phyloP scores from a whole-genome alignment of 2,888 invertebrate species.

The Kryphioiulus occultus region DNA sequence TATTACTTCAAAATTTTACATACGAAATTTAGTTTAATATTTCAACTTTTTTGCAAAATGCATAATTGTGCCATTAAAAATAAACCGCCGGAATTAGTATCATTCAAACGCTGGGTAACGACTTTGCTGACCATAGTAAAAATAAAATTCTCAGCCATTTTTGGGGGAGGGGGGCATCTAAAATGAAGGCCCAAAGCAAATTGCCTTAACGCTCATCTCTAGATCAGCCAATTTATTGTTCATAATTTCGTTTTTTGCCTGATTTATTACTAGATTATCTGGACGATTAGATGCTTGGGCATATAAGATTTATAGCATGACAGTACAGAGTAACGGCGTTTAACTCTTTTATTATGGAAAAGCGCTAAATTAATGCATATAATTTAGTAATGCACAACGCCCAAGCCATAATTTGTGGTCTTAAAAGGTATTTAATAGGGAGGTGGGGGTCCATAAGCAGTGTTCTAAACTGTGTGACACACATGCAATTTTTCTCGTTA shows the following conservation, averaged over 20 bases:
- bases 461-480: neutral
- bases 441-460: neutral
- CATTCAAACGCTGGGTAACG: too few relatives aligned
- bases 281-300: neutral
- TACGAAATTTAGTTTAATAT: too few relatives aligned
- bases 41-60: too few relatives aligned
- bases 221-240: neutral
- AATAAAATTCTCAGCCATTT: too few relatives aligned
- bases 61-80: too few relatives aligned
- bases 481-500: too few relatives aligned
- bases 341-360: neutral
- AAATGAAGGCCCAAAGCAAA: too few relatives aligned
- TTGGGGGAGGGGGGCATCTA: too few relatives aligned
- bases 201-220: too few relatives aligned
- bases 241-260: neutral
- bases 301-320: neutral
- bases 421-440: neutral
- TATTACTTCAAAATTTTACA: too few relatives aligned
- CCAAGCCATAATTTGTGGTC: neutral
- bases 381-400: conserved; percentile 5
- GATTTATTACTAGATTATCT: neutral
- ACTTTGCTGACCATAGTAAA: too few relatives aligned
- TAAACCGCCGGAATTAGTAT: too few relatives aligned
- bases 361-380: neutral
- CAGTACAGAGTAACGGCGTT: neutral